Conservation (phyloP, 2,888 invertebrate species). For the Apamea sordens region DNA sequence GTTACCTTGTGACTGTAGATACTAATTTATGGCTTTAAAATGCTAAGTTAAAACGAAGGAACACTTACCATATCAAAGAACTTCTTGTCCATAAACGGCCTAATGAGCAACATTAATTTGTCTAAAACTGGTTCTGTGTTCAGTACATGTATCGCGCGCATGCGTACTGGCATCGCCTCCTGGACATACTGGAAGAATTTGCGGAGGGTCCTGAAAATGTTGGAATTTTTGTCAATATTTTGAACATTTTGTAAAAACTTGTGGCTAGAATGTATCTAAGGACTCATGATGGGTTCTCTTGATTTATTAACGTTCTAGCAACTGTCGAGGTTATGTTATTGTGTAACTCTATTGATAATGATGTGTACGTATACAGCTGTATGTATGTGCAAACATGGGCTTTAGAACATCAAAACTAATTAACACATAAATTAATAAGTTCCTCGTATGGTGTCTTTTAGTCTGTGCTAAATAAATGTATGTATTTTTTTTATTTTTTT, state of each 20-base stretch:
- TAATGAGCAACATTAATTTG: slow-evolving; percentile 90
- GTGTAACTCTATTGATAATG: background rate
- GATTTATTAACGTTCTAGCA: background rate
- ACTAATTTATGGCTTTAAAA: slow-evolving; percentile 6
- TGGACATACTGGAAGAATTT: slow-evolving; percentile 93
- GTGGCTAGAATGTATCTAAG: background rate
- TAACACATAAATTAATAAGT: background rate
- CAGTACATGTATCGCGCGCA: slow-evolving; percentile 92
- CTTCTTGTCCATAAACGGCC: slow-evolving; percentile 91
- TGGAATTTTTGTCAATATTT: slow-evolving; percentile 10
- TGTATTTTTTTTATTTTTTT: too few relatives aligned
- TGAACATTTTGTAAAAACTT: background rate
- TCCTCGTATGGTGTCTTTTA: background rate
- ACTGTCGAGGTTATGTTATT: background rate
- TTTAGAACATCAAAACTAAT: background rate
- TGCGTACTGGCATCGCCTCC: slow-evolving; percentile 92
- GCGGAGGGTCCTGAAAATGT: slow-evolving; percentile 86
- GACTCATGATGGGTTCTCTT: background rate
- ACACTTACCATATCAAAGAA: slow-evolving; percentile 88
- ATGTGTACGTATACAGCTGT: background rate
- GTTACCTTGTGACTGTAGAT: background rate
- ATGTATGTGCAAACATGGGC: background rate
- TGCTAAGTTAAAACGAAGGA: background rate
- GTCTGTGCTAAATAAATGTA: too few relatives aligned
- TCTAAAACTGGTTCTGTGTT: slow-evolving; percentile 91